A percentile compares a stretch with the other conserved stretches of the same genome.
These are phyloP conservation scores for Gymnosoma rotundatum DNA, from an alignment of 2,888 invertebrate species.

Conservation along the genomic window DNA sequence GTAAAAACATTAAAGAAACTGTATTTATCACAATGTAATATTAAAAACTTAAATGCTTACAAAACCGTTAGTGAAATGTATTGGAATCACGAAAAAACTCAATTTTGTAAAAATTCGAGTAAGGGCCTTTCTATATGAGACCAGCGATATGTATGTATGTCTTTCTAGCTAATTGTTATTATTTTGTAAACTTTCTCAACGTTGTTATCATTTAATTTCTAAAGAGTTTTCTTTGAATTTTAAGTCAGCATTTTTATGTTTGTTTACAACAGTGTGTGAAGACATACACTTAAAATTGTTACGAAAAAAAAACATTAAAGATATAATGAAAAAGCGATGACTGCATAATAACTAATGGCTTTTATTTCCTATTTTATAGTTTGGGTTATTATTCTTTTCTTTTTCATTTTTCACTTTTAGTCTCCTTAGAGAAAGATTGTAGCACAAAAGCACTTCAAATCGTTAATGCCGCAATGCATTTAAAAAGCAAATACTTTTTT, in stretches of 20 bases:
- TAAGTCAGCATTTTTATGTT: background rate
- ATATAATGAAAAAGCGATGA: slow-evolving; percentile 15
- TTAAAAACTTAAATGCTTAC: too few species aligned
- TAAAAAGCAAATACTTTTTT: slow-evolving; percentile 20
- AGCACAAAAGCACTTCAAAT: slow-evolving; percentile 48
- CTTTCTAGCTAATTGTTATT: background rate
- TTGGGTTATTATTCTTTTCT: slow-evolving; percentile 30
- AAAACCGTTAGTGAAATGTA: too few species aligned
- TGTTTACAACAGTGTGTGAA: background rate
- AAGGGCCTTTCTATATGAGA: too few species aligned
- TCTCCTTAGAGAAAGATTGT: slow-evolving; percentile 32
- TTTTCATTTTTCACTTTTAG: slow-evolving; percentile 16
- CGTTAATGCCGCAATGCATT: slow-evolving; percentile 66
- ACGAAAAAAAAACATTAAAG: slow-evolving; percentile 1
- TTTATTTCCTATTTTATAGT: slow-evolving; percentile 44
- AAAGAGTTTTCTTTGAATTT: slow-evolving; percentile 41
- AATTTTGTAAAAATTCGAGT: too few species aligned
- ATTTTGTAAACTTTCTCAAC: background rate
- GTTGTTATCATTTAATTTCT: slow-evolving; percentile 48
- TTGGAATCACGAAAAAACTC: too few species aligned
- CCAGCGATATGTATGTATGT: too few species aligned
- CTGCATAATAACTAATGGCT: slow-evolving; percentile 65
- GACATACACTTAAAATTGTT: slow-evolving; percentile 5
- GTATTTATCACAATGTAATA: too few species aligned
- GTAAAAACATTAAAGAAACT: too few species aligned